Evolutionary conservation across 2,797 vertebrate species (phyloP), one percentile per base, ranked within the genome.

Genomic region (Chaenodraco wilsoni): DNA sequence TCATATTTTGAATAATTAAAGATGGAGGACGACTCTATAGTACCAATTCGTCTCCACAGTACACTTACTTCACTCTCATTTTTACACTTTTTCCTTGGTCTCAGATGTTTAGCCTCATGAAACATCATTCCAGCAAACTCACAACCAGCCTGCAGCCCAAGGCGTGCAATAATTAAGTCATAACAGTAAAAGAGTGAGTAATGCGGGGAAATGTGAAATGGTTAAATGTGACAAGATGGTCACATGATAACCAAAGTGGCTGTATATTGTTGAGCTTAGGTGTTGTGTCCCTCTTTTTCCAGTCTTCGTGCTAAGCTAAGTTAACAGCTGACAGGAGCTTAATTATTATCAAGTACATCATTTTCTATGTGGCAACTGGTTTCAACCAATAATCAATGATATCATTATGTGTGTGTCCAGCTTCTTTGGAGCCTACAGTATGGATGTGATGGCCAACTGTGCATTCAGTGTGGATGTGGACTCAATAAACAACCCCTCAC

Each of bases 361-460:
- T 60, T 8, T 13, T 33, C 0, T 11, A 37, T 40, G 21, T 62
- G 50, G 2, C 9, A 37, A 14, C 55, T 54, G 16, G 3, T 43
- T 69, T 54, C 3, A 10, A 48, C 5, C 14, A n/a, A 1, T 33
- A 9, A 51, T 51, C 44, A 49, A 37, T 7, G 37, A 17, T 23
- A 55, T 2, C 5, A 1, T 66, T 8, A 14, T 68, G 5, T 83
- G 56, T 84, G 49, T 74, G 1, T 78, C 3, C 78, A 96, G 95
- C 0, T n/a, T 93, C 74, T 93, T 96, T n/a, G 95, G 94, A 21
- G 10, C 82, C 0, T 95, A 93, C 81, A 88, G 75, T 69, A 76
- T 96, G 75, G 94, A 95, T 0, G 91, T 93, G 0, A 66, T 95
- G 58, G 84, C 71, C 11, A 93, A 93, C 72, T 92, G 87, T n/a